phyloP scores from a whole-genome alignment of 2,797 vertebrate genomes.

The Okamejei kenojei region DNA sequence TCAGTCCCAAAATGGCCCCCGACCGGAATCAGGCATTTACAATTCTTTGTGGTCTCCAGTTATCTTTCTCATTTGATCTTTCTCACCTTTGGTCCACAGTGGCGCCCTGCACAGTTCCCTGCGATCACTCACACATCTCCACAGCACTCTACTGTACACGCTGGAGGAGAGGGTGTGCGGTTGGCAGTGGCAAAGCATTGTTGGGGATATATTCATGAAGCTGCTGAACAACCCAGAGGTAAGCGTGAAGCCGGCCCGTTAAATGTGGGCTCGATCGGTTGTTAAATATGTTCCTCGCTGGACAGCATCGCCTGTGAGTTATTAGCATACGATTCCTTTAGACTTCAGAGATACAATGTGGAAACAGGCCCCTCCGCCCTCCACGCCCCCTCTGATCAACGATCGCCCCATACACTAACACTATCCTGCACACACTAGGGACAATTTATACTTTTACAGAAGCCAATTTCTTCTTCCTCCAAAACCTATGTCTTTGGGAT shows the following conservation, averaged over 20 bases:
- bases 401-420: no score
- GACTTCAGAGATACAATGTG: no score
- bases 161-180: slow-evolving; percentile 86
- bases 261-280: not conserved
- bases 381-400: no score
- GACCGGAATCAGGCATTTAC: no score
- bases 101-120: slow-evolving; percentile 89
- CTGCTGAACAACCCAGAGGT: slow-evolving; percentile 85
- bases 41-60: not conserved
- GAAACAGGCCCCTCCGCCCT: no score
- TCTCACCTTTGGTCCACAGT: slow-evolving; percentile 45
- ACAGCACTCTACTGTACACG: slow-evolving; percentile 82
- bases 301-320: not conserved
- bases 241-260: slow-evolving; percentile 24
- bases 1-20: no score
- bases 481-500: no score
- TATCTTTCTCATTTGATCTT: not conserved
- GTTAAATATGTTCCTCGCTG: not conserved
- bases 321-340: not conserved
- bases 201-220: slow-evolving; percentile 93
- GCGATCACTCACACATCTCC: slow-evolving; percentile 89
- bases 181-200: slow-evolving; percentile 87
- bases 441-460: no score
- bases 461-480: no score
- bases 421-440: no score